These are phyloP conservation scores for Lonchura striata DNA, from an alignment of 2,113 vertebrate genomes.

Conservation along the genomic window DNA sequence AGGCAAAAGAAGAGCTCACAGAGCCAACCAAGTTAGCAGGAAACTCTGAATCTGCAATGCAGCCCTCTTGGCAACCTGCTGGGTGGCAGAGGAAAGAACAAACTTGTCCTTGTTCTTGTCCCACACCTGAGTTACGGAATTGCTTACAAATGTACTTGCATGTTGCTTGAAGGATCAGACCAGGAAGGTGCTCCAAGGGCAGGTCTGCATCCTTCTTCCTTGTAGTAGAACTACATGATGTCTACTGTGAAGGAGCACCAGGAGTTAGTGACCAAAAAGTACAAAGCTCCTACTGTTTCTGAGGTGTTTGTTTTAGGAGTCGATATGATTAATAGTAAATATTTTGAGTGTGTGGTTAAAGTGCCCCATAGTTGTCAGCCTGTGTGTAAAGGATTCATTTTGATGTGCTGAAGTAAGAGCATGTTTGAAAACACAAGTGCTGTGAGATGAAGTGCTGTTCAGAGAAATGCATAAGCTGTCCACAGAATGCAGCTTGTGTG, in stretches of 20 bases:
- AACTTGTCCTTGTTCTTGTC: not conserved
- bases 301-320: not conserved
- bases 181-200: not conserved
- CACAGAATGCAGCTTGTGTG: not conserved
- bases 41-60: not conserved
- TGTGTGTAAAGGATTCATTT: not conserved
- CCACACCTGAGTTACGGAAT: not conserved
- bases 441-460: not conserved
- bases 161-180: not conserved
- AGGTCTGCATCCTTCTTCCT: not conserved
- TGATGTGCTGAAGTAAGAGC: not conserved
- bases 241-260: not conserved
- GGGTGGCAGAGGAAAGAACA: not conserved
- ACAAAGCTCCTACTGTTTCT: not conserved
- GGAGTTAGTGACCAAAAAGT: not conserved
- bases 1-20: not conserved
- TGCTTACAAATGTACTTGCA: not conserved
- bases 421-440: not conserved
- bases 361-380: not conserved
- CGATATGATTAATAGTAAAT: not conserved
- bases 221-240: not conserved
- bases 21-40: not conserved
- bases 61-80: not conserved
- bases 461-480: not conserved
- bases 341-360: not conserved